phyloP scores from a whole-genome alignment of 35 echinoderm and acorn worm genomes.

The Heliocidaris erythrogramma region DNA sequence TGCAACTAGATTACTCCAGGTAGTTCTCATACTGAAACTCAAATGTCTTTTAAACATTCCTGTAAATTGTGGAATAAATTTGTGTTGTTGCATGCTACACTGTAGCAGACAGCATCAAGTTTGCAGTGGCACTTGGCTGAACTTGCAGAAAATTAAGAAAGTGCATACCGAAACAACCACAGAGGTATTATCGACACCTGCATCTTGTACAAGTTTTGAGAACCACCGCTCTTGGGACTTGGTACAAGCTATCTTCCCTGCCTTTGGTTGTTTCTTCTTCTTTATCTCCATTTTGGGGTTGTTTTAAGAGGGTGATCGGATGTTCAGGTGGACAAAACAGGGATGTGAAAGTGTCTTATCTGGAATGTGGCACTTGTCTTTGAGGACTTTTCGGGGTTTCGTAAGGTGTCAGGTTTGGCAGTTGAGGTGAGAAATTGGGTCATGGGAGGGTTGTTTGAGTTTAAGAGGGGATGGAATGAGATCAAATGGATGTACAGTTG shows the following conservation, averaged over 20 bases:
- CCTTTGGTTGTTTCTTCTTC: not conserved
- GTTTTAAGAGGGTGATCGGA: not conserved
- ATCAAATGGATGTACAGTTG: not conserved
- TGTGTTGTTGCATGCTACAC: no score
- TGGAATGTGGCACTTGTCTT: not conserved
- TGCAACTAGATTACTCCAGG: no score
- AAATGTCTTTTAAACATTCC: no score
- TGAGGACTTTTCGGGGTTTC: not conserved
- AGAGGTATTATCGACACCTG: not conserved
- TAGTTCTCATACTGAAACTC: no score
- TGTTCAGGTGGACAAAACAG: not conserved
- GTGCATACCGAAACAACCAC: not conserved
- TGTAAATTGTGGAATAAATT: no score
- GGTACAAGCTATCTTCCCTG: not conserved
- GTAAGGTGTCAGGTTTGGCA: not conserved
- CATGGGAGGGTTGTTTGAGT: not conserved
- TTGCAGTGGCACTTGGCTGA: not conserved
- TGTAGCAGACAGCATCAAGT: not conserved
- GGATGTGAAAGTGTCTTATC: not conserved
- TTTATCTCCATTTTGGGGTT: not conserved
- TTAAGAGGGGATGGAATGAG: not conserved
- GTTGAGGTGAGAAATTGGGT: not conserved
- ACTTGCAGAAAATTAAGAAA: not conserved
- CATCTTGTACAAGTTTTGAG: not conserved
- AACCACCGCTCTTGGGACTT: not conserved